phyloP scores from a whole-genome alignment of 2,888 invertebrate genomes.

The Oscheius sp. region DNA sequence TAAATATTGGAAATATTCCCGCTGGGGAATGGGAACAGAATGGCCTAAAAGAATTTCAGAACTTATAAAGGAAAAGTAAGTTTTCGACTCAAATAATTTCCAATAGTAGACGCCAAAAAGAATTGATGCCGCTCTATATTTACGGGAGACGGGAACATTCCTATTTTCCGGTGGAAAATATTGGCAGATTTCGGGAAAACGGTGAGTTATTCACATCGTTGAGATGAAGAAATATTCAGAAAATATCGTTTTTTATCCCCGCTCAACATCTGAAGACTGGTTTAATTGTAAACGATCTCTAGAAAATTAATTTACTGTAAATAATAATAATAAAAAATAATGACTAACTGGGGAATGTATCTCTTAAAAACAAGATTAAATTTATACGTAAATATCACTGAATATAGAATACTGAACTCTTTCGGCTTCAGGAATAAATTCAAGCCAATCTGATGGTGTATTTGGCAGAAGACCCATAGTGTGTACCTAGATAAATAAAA shows the following conservation, averaged over 20 bases:
- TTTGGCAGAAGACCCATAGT: conserved; percentile 72
- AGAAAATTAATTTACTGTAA: conserved; percentile 1
- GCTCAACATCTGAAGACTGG: conserved; percentile 24
- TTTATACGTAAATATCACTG: conserved; percentile 37
- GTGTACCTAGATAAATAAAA: conserved; percentile 58
- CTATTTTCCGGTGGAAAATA: conserved; percentile 24
- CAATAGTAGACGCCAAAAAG: neutral
- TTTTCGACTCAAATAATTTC: neutral
- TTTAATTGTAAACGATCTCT: conserved; percentile 11
- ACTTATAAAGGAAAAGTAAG: conserved; percentile 23
- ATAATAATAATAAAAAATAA: neutral
- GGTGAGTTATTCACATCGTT: neutral
- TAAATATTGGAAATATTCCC: conserved; percentile 37
- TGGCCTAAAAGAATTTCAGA: conserved; percentile 30
- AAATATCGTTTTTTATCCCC: conserved; percentile 5
- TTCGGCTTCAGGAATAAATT: conserved; percentile 53
- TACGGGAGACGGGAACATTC: conserved; percentile 3
- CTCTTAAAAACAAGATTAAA: neutral
- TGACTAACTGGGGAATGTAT: neutral
- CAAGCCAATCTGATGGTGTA: conserved; percentile 70
- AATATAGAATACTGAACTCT: conserved; percentile 55
- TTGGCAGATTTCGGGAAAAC: conserved; percentile 28
- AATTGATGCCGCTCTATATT: conserved; percentile 24
- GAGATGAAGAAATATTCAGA: neutral
- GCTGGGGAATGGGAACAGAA: conserved; percentile 25